These are phyloP conservation scores for Triplophysa bombifrons DNA, from an alignment of 2,797 vertebrate species.

Conservation along the genomic window DNA sequence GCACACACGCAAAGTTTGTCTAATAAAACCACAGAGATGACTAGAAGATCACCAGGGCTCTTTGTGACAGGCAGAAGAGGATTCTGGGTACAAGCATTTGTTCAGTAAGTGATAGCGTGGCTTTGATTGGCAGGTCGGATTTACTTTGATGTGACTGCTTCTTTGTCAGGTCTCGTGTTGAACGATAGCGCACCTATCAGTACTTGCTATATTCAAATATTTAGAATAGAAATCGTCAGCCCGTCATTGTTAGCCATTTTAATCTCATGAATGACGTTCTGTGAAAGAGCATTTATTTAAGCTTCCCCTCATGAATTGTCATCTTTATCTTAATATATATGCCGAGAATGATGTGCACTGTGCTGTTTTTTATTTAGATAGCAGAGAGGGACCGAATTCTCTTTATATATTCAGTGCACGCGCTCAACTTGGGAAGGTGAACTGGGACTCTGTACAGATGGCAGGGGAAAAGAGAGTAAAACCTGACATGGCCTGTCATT, in stretches of 20 bases:
- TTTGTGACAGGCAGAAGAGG: constrained; percentile 4
- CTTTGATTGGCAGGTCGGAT: constrained; percentile 40
- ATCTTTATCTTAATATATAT: constrained; percentile 29
- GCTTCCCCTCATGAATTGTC: not conserved
- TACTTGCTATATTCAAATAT: constrained; percentile 17
- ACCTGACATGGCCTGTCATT: constrained; percentile 55
- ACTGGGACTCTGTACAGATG: constrained; percentile 46
- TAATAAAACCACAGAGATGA: not conserved
- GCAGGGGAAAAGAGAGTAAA: constrained; percentile 39
- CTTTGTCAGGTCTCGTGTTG: constrained; percentile 25
- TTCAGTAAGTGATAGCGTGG: constrained; percentile 4
- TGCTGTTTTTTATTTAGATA: constrained; percentile 6
- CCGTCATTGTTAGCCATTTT: constrained; percentile 28
- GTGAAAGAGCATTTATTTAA: not conserved
- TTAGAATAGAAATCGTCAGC: not conserved
- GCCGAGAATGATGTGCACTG: not conserved
- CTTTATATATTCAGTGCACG: constrained; percentile 28
- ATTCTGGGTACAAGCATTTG: constrained; percentile 25
- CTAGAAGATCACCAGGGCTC: not conserved
- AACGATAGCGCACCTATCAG: constrained; percentile 9
- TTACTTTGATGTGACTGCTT: constrained; percentile 44
- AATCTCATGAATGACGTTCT: constrained; percentile 2
- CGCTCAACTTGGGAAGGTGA: constrained; percentile 40
- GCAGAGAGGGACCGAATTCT: not conserved
- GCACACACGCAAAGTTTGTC: constrained; percentile 26